Percentiles rank a stretch among this genome's conserved stretches.
Conservation (phyloP, 2,113 vertebrate species). For the Burhinus bistriatus region DNA sequence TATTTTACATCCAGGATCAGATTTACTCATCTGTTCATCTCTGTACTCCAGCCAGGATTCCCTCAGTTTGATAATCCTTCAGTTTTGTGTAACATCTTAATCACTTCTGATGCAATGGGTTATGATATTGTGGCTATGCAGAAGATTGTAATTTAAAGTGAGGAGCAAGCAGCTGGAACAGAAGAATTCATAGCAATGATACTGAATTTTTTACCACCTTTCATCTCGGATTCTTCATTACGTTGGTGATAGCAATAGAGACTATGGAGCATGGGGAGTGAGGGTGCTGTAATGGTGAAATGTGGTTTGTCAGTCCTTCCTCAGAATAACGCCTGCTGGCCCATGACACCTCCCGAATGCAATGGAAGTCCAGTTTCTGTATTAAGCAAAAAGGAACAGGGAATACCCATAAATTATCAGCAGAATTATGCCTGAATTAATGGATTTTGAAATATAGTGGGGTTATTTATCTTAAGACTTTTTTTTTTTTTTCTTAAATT, state of each 20-base stretch:
- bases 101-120: background rate
- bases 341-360: background rate
- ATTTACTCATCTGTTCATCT: constrained; percentile 4
- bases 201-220: background rate
- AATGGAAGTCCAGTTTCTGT: background rate
- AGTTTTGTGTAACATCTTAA: constrained; percentile 1
- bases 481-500: background rate
- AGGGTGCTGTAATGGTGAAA: background rate
- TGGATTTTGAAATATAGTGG: background rate
- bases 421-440: background rate
- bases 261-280: background rate
- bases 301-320: background rate
- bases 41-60: background rate
- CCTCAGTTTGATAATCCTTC: background rate
- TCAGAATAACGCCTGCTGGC: background rate
- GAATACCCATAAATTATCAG: background rate
- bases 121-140: background rate
- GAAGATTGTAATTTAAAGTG: background rate
- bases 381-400: background rate
- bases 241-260: background rate
- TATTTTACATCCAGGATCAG: background rate
- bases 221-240: background rate
- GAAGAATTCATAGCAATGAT: background rate
- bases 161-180: background rate
- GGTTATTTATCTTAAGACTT: background rate